Base-by-base conservation (phyloP, 23 tunicate species). In the Pegea sp. region DNA sequence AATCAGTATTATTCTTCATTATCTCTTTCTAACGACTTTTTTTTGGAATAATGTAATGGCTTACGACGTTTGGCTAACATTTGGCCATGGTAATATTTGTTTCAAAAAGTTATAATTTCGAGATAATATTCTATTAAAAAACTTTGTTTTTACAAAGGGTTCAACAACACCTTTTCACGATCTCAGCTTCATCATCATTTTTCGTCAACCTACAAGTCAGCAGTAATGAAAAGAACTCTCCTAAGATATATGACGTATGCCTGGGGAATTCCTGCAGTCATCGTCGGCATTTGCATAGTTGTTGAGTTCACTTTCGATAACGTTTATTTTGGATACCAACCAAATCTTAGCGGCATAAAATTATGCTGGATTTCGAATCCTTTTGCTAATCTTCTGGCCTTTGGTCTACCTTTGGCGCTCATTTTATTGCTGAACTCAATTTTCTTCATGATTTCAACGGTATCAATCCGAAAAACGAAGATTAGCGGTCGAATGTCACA, bases 41-140 rank as follows among this genome's bases (percentile, higher is more conserved):
- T 84, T 84, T 57, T 84, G 95, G 95, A 84, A 84, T 58, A 84
- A 84, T 32, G 84, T 84, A 1, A 73, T 84, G 72, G 80, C 95
- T 24, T 84, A 30, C 34, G 95, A 84, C 44, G 95, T 74, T 1
- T 84, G 95, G 95, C 26, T 31, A 5, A 84, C 95, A n/a, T 84
- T 84, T 53, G 95, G 95, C 25, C 55, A 67, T 63, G 95, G 95
- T 73, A 8, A 54, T 44, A 22, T 18, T 30, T 3, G 29, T 58
- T 31, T 38, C 16, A 11, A 38, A 8, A 8, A 38, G 16, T 16
- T 38, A 38, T 38, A 38, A 8, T 38, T 38, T 38, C 16, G 16
- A 38, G 46, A 38, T 8, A 38, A 38, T 16, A 38, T 13, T 16
- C 50, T 6, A 20, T 8, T 19, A 58, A 33, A 3, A 28, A 58